Evolutionary conservation across 1,140 invertebrate species (phyloP).

Genomic region (Ruditapes philippinarum): DNA sequence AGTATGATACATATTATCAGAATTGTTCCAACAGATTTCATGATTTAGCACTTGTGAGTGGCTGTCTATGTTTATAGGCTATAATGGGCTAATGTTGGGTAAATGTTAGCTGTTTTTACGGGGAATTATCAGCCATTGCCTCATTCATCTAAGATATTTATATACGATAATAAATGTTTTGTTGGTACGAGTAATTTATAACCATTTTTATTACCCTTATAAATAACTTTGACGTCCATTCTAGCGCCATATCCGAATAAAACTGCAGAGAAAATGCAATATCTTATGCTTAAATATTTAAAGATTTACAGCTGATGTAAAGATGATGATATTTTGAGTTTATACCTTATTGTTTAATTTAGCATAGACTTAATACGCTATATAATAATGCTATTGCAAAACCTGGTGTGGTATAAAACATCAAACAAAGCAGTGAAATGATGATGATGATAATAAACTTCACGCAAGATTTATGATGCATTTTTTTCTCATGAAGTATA

Average conservation of each 20-base stretch:
- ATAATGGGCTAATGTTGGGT: conserved; percentile 5
- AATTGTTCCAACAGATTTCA: conserved; percentile 11
- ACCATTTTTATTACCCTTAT: not conserved
- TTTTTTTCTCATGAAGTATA: too few species aligned
- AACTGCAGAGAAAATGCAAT: not conserved
- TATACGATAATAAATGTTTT: conserved; percentile 20
- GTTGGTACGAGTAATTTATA: not conserved
- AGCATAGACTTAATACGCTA: too few species aligned
- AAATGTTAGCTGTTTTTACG: conserved; percentile 11
- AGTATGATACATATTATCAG: not conserved
- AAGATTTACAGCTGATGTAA: too few species aligned
- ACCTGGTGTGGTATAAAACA: too few species aligned
- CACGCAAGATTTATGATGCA: too few species aligned
- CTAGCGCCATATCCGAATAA: not conserved
- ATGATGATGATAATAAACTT: too few species aligned
- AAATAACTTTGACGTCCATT: not conserved
- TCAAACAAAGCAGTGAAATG: too few species aligned
- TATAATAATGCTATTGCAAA: too few species aligned
- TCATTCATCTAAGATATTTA: not conserved
- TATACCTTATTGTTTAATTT: too few species aligned
- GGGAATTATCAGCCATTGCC: conserved; percentile 6
- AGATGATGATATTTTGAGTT: too few species aligned
- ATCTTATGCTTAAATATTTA: too few species aligned
- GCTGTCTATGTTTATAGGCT: not conserved
- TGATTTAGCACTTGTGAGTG: not conserved